phyloP scores from a whole-genome alignment of 2,113 vertebrate species.

The Sylvietta virens region DNA sequence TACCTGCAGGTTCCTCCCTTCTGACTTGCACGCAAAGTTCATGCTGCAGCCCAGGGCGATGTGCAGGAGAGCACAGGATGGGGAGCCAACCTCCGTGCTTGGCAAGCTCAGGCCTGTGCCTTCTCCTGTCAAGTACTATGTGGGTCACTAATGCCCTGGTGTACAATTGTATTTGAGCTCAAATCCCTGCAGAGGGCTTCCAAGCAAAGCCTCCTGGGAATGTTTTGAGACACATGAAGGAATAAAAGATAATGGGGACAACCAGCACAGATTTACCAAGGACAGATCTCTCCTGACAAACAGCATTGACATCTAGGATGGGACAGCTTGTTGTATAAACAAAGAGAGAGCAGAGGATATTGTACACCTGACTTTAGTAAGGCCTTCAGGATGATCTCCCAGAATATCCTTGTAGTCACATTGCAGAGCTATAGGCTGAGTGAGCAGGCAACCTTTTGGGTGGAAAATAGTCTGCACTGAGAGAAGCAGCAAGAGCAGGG shows the following conservation, averaged over 20 bases:
- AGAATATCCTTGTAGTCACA: neutral
- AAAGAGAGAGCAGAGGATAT: neutral
- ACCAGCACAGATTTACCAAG: neutral
- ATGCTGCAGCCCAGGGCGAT: neutral
- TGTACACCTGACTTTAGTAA: neutral
- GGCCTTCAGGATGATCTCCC: neutral
- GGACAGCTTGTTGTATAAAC: neutral
- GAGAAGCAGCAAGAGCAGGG: neutral
- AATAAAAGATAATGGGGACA: neutral
- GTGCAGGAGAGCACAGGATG: neutral
- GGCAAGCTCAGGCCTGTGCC: neutral
- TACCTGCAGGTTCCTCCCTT: neutral
- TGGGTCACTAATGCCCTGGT: neutral
- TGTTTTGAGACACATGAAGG: neutral
- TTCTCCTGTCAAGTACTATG: neutral
- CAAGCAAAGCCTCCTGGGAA: neutral
- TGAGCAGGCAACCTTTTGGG: neutral
- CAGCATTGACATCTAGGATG: neutral
- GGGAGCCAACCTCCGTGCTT: rapidly evolving
- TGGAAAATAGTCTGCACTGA: neutral
- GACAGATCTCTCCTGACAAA: neutral
- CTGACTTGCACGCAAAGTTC: rapidly evolving
- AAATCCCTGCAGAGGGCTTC: neutral
- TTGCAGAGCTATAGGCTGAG: neutral
- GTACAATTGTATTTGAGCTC: rapidly evolving